Base-by-base conservation (phyloP, 1,140 invertebrate species). In the Hyles euphorbiae region DNA sequence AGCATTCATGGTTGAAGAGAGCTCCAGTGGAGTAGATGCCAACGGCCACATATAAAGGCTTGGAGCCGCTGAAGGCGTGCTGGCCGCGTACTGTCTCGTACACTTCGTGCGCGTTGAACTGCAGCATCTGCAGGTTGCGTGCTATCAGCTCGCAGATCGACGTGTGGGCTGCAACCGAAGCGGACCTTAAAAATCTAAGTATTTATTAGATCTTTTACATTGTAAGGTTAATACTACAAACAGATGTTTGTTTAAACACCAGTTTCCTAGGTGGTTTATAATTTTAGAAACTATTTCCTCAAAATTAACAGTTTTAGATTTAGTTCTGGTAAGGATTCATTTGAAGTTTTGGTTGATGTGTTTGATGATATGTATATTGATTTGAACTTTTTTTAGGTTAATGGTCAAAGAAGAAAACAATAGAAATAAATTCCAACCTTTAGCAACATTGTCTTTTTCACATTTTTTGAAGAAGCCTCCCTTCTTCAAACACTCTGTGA, bases 101-200 rank as follows among this genome's bases (percentile, higher is more conserved):
- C n/a, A 97, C 92, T 85, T 97, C 96, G 79, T 97, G 96, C 1
- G 96, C 96, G 86, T 97, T 97, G 84, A 96, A 98, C 67, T 97
- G 96, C 2, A 97, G 80, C 51, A 96, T 91, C 87, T 96, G 94
- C 3, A 97, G 89, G 72, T 96, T 92, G 43, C 92, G 91, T 1
- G 96, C 81, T 11, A 97, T 78, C 11, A 96, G 81, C 10, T 92
- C 90, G 7, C 88, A 92, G 32, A 94, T 90, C 46, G 88, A 81
- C 32, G 90, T 77, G 73, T 94, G 91, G 3, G 89, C 89, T 76
- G 90, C 78, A 90, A 78, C 79, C 22, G 22, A 81, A 5, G n/a
- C 5, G n/a, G 46, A 48, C 5, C 5, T 5, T 5, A 1, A 40
- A 40, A 40, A 5, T 22, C 22, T 22, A 22, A 22, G 2, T 22